Evolutionary conservation across 2,888 invertebrate genomes (phyloP).

Genomic region (Loripinus fragilis): DNA sequence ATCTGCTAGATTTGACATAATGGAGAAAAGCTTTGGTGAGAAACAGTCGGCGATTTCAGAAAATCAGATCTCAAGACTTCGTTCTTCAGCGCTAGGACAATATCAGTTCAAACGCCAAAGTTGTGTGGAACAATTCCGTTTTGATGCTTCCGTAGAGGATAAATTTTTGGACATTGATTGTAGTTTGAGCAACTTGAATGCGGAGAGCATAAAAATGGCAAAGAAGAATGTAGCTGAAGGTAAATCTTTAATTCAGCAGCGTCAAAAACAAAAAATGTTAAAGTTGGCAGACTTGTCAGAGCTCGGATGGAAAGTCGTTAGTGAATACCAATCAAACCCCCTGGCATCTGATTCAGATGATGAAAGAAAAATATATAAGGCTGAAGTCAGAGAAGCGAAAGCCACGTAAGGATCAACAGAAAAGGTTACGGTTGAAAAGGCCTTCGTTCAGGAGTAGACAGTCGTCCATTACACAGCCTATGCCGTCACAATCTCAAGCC

Average conservation of each 20-base stretch:
- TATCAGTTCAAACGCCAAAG: slow-evolving; percentile 30
- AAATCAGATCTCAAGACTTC: neutral
- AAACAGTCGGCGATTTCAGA: neutral
- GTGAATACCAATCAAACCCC: slow-evolving; percentile 39
- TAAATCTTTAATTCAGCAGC: slow-evolving; percentile 29
- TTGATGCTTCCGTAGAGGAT: slow-evolving; percentile 20
- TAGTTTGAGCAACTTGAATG: neutral
- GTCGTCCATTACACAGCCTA: neutral
- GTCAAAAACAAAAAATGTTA: slow-evolving; percentile 31
- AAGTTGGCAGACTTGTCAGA: slow-evolving; percentile 34
- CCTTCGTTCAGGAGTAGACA: slow-evolving; percentile 11
- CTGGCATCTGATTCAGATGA: slow-evolving; percentile 39
- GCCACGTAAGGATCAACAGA: neutral
- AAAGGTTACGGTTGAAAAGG: neutral
- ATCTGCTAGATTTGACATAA: too few relatives aligned
- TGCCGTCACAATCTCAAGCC: neutral
- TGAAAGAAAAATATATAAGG: slow-evolving; percentile 38
- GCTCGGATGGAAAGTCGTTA: slow-evolving; percentile 30
- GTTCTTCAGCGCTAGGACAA: neutral
- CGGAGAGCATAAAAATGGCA: slow-evolving; percentile 6
- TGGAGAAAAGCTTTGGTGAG: neutral
- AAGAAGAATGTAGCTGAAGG: slow-evolving; percentile 29
- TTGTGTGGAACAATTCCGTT: slow-evolving; percentile 26
- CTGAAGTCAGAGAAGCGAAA: slow-evolving; percentile 22
- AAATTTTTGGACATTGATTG: slow-evolving; percentile 22